Conservation (phyloP, 2,113 vertebrate genomes). For the Corvus hawaiiensis region DNA sequence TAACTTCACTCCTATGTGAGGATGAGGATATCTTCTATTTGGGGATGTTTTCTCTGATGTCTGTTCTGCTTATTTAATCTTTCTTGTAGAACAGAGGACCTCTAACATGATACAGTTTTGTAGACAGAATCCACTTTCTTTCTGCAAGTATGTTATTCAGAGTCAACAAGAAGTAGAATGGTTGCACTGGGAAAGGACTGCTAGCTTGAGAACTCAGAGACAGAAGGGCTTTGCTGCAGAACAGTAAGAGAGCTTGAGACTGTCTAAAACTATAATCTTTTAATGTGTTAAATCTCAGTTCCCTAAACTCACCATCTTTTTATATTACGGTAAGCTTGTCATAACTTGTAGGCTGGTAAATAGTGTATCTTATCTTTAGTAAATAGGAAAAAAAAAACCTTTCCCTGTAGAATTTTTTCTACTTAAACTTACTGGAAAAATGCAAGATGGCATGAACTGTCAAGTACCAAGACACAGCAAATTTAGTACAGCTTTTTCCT, state of each 20-base stretch:
- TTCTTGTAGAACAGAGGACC: neutral
- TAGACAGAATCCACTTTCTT: neutral
- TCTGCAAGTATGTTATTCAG: neutral
- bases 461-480: neutral
- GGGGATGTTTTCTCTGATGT: neutral
- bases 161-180: neutral
- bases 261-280: conserved; percentile 16
- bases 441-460: neutral
- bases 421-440: neutral
- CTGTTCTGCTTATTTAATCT: neutral
- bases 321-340: neutral
- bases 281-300: conserved; percentile 6
- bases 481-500: neutral
- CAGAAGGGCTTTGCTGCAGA: neutral
- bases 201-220: neutral
- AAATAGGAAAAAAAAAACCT: neutral
- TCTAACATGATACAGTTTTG: neutral
- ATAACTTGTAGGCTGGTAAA: conserved; percentile 26
- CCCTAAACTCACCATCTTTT: neutral
- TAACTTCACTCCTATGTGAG: neutral
- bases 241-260: neutral
- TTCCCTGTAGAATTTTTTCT: neutral
- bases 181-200: neutral
- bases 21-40: neutral
- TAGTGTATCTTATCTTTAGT: neutral